phyloP scores from a whole-genome alignment of 2,113 vertebrate genomes.

The Euleptes europaea region DNA sequence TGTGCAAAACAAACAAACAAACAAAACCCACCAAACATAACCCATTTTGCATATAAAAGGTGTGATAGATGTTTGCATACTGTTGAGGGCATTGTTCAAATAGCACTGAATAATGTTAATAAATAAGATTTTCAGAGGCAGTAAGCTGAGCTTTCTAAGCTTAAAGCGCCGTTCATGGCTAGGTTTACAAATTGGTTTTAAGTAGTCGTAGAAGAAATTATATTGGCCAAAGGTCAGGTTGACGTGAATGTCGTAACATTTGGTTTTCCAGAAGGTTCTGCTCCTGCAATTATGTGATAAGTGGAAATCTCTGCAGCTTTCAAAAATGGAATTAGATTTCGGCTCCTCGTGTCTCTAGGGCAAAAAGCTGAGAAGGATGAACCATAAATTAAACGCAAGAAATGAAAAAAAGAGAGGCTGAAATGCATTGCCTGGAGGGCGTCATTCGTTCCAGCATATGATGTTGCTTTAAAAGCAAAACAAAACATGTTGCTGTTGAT shows the following conservation, averaged over 20 bases:
- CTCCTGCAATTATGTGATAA: slow-evolving; percentile 23
- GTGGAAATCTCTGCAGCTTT: slow-evolving; percentile 21
- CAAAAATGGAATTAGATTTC: slow-evolving; percentile 4
- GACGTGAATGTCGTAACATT: slow-evolving; percentile 7
- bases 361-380: slow-evolving; percentile 14
- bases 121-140: not conserved
- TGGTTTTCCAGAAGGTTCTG: slow-evolving; percentile 4
- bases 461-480: not conserved
- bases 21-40: not conserved
- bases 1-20: too few relatives aligned
- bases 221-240: slow-evolving; percentile 12
- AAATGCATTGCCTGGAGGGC: not conserved
- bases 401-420: not conserved
- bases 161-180: not conserved
- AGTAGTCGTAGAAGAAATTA: slow-evolving; percentile 5
- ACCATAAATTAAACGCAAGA: not conserved
- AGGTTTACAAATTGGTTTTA: not conserved
- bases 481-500: too few relatives aligned
- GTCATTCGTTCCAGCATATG: not conserved
- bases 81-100: not conserved
- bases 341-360: not conserved
- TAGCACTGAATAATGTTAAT: not conserved
- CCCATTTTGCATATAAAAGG: not conserved
- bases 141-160: not conserved
- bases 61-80: too few relatives aligned